Evolutionary conservation across 2,113 vertebrate genomes (phyloP).

Genomic region (Mesitornis unicolor): DNA sequence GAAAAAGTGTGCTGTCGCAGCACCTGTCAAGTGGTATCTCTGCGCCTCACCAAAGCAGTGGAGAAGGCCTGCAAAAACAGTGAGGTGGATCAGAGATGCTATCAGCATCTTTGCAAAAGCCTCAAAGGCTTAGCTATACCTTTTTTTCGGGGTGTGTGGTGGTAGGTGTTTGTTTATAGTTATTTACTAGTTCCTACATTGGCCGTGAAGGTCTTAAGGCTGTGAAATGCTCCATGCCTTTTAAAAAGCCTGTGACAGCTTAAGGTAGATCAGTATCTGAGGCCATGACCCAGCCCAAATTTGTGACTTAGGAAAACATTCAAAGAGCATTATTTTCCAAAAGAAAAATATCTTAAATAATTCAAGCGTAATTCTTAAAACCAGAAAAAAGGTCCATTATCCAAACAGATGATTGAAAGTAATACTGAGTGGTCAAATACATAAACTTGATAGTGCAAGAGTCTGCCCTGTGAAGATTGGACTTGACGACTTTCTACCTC

Average conservation of each 20-base stretch:
- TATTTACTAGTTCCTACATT: neutral
- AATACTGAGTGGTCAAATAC: neutral
- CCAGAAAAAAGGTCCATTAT: accelerated
- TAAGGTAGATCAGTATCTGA: neutral
- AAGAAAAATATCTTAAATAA: neutral
- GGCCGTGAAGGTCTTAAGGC: neutral
- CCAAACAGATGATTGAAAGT: neutral
- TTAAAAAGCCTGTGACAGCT: neutral
- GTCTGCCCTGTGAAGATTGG: neutral
- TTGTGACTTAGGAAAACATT: neutral
- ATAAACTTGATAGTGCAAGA: neutral
- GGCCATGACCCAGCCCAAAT: neutral
- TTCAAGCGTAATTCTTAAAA: neutral
- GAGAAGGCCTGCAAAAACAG: neutral
- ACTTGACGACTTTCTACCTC: neutral
- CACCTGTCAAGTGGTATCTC: neutral
- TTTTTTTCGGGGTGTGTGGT: neutral
- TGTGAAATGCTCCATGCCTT: neutral
- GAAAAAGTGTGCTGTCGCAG: neutral
- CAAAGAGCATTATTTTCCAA: neutral
- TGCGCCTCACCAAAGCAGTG: neutral
- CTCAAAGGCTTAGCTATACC: neutral
- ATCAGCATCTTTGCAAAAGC: neutral
- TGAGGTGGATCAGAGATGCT: neutral
- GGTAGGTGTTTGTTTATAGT: neutral